Evolutionary conservation across 2,888 invertebrate species (phyloP), one percentile per base, ranked within the genome.

Genomic region (Drosophila atripex): DNA sequence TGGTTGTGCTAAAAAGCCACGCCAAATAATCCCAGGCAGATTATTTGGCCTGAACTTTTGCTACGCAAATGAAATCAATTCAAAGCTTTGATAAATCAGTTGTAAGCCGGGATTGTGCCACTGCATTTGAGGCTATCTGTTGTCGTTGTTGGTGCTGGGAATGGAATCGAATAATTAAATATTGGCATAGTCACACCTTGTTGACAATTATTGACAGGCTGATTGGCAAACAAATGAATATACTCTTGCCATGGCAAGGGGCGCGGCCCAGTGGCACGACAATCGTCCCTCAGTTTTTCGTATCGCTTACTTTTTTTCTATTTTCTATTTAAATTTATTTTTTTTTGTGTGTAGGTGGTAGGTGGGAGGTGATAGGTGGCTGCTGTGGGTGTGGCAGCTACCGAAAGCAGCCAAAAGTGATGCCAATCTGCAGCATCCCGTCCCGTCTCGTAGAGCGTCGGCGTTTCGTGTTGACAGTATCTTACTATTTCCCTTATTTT

Each of bases 191-290:
- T 83, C 87, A 83, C 85, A 87, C 85, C 85, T 86, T 85, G 85
- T 85, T 85, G 87, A 85, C 85, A 87, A 83, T 86, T 84, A 84
- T 86, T 84, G 84, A 86, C 86, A 84, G 82, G 85, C 84, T 84
- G 86, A 80, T 86, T 83, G 83, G 83, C 86, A 84, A 84, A 84
- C 84, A 86, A 84, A 84, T 80, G 76, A 84, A 80, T 80, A 83
- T 61, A 58, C 60, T 80, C 80, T 77, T 79, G 77, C 75, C 77
- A 76, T 77, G 84, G 63, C 54, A 53, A 70, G 49, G 70, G 71
- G 61, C 54, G 38, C 70, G 53, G 43, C 60, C 41, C 68, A 47
- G 46, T 68, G 51, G 56, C 66, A 66, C 66, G 57, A 64, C 57
- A 65, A 38, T 50, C 38, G 43, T 52, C 66, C 63, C 63, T 64